Evolutionary conservation across 2,888 invertebrate genomes (phyloP), one percentile per base, ranked within the genome.

Genomic region (Corythucha ciliata): DNA sequence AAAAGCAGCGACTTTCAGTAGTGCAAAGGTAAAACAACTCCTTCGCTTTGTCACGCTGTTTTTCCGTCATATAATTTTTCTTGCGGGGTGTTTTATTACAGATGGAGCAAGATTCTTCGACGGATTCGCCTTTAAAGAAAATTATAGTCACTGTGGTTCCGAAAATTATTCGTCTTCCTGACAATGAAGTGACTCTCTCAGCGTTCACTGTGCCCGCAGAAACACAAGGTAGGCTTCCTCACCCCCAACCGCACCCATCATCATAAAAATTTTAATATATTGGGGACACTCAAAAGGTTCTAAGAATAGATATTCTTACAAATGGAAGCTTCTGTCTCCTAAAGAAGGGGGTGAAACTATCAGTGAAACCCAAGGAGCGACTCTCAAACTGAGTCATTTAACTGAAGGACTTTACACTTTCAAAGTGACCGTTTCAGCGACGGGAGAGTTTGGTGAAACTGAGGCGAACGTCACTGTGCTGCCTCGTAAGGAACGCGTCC

Each of bases 391-490:
- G 16, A 84, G 83, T 12, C 83, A 89, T 63, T 75, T 93, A 7
- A 82, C 83, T 0, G 84, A 87, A 66, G 94, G 94, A 1, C 71
- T 87, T 50, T 94, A 93, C 67, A 80, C 80, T 7, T 92, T 94
- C 66, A 88, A 88, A 68, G 69, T 77, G 4, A 79, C 80, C 2
- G 93, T 91, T 0, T 85, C 83, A n/a, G 84, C 82, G 6, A 78
- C 80, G 1, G 77, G 74, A 58, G 78, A 81, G 1, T 83, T 79
- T 62, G 89, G 89, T 2, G 85, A 85, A 65, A 81, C 86, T 0
- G 80, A 79, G 60, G 91, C 89, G 1, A 93, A 93, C 66, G 87
- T 94, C 3, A 90, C 89, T 0, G 93, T 94, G 12, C 66, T 84
- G 60, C 87, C 91, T 55, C 73, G 77, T 78, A 61, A 65, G 68